These are phyloP conservation scores for Acheta domesticus DNA, from an alignment of 2,888 invertebrate genomes.

Conservation along the genomic window DNA sequence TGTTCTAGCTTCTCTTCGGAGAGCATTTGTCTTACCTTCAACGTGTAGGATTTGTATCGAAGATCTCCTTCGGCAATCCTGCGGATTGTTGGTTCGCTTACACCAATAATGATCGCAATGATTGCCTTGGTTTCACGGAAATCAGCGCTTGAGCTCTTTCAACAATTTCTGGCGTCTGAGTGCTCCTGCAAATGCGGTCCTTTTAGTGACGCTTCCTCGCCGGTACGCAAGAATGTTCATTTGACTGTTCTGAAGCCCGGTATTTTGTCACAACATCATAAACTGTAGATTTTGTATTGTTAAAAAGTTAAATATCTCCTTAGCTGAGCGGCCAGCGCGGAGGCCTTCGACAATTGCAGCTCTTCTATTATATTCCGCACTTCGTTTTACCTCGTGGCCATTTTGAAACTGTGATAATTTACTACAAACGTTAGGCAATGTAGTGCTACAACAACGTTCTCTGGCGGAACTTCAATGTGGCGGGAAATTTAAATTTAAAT, in stretches of 20 bases:
- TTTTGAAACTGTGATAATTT: background rate
- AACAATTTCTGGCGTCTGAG: background rate
- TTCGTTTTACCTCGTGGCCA: background rate
- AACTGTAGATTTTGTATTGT: background rate
- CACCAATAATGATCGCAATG: background rate
- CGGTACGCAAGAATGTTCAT: background rate
- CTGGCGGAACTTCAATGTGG: background rate
- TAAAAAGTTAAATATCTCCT: background rate
- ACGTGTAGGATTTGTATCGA: background rate
- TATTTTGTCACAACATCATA: background rate
- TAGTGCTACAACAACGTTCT: background rate
- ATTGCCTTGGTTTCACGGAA: background rate
- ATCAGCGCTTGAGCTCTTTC: background rate
- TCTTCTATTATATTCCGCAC: background rate
- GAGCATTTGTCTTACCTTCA: conserved; percentile 19
- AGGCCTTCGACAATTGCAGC: background rate
- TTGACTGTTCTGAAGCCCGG: background rate
- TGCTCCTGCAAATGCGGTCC: background rate
- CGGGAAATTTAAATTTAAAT: background rate
- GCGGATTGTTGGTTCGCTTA: background rate
- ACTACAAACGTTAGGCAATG: background rate
- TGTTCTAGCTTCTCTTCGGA: background rate
- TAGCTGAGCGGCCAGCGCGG: background rate
- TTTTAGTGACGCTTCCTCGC: background rate
- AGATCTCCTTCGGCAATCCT: background rate